These are phyloP conservation scores for Drosophila arawakana DNA, from an alignment of 1,140 invertebrate genomes.

Conservation along the genomic window DNA sequence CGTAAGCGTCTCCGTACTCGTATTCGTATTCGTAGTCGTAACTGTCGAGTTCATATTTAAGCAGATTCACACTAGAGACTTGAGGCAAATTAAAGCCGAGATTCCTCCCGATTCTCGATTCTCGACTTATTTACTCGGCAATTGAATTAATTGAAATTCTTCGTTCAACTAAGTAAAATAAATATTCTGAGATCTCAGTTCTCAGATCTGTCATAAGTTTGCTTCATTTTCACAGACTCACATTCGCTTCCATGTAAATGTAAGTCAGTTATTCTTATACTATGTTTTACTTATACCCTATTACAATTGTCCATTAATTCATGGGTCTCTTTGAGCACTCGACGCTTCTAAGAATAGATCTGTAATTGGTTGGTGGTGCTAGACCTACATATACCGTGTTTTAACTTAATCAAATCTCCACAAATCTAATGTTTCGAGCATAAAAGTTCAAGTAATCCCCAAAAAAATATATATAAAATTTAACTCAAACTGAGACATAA, in stretches of 20 bases:
- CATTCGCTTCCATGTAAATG: slow-evolving; percentile 6
- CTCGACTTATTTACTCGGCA: slow-evolving; percentile 44
- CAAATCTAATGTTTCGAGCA: no score
- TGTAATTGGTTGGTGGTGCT: background rate
- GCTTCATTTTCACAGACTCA: background rate
- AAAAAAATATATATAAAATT: background rate
- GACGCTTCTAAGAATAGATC: slow-evolving; percentile 10
- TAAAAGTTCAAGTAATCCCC: no score
- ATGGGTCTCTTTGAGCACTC: background rate
- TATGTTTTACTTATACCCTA: slow-evolving; percentile 10
- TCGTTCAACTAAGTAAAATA: slow-evolving; percentile 69
- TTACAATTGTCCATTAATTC: slow-evolving; percentile 1
- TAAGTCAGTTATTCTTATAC: background rate
- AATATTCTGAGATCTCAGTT: background rate
- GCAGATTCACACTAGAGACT: slow-evolving; percentile 55
- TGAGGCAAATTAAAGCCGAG: slow-evolving; percentile 47
- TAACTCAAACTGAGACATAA: no score
- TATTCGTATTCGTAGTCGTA: slow-evolving; percentile 15
- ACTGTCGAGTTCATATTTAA: slow-evolving; percentile 1
- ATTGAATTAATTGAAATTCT: slow-evolving; percentile 83
- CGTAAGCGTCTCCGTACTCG: background rate
- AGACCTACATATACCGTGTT: background rate
- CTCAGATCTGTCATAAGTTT: slow-evolving; percentile 33
- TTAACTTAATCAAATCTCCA: no score
- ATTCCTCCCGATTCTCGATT: slow-evolving; percentile 16